These are phyloP conservation scores for Rhineura floridana DNA, from an alignment of 2,113 vertebrate species.

Conservation along the genomic window DNA sequence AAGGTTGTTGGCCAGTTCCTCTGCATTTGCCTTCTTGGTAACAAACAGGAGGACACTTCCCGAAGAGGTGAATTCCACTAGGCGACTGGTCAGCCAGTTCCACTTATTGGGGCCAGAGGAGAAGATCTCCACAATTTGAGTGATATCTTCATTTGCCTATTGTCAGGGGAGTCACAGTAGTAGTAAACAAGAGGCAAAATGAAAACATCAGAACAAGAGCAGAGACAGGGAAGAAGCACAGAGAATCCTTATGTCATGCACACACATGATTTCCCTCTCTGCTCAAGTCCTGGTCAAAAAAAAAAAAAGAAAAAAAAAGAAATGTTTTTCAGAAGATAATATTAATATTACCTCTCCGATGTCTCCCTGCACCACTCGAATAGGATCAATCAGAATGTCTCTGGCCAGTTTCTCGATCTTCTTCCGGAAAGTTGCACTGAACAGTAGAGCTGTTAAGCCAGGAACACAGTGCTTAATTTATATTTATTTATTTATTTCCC, in stretches of 20 bases:
- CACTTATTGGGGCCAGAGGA: conserved; percentile 88
- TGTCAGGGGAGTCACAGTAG: background rate
- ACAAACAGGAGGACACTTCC: conserved; percentile 97
- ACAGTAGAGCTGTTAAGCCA: conserved; percentile 87
- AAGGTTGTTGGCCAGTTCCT: conserved; percentile 93
- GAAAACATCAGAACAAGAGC: background rate
- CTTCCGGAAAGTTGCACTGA: conserved; percentile 97
- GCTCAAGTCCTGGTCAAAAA: background rate
- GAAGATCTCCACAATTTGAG: conserved; percentile 94
- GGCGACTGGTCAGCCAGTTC: conserved; percentile 90
- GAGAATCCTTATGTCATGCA: background rate
- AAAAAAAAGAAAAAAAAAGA: no score
- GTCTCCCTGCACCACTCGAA: conserved; percentile 97
- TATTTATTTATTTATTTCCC: no score
- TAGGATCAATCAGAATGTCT: conserved; percentile 94
- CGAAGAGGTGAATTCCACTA: conserved; percentile 94
- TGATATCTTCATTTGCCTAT: conserved; percentile 97
- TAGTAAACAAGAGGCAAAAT: background rate
- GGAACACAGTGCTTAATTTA: conserved; percentile 17
- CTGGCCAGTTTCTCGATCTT: conserved; percentile 96
- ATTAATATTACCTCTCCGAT: conserved; percentile 90
- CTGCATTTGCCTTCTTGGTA: conserved; percentile 95
- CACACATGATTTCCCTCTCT: background rate
- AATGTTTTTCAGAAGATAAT: background rate
- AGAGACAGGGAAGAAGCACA: background rate